Conservation (phyloP, 2,888 invertebrate species). For the Spisula solida region DNA sequence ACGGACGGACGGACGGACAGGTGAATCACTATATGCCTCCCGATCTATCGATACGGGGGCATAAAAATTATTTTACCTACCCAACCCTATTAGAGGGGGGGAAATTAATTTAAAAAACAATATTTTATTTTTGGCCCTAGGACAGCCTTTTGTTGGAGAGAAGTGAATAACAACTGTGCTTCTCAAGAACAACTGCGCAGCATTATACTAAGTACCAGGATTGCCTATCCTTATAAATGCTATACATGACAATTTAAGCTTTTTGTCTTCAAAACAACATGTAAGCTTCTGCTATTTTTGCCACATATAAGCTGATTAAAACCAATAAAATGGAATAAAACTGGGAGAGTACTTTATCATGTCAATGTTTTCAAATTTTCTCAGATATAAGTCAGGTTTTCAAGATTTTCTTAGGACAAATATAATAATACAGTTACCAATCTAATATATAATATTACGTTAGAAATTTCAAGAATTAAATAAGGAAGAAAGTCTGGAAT, state of each 20-base stretch:
- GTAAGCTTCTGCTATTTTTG: neutral
- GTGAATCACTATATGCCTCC: no score
- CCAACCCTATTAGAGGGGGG: no score
- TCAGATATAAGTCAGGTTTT: neutral
- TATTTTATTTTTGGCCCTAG: no score
- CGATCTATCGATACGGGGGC: no score
- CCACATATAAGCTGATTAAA: neutral
- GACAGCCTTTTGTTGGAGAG: no score
- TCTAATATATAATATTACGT: neutral
- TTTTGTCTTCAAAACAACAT: neutral
- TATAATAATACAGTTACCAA: neutral
- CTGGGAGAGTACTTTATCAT: neutral
- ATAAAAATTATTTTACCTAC: no score
- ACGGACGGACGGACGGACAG: no score
- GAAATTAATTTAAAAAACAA: no score
- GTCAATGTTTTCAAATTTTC: conserved; percentile 2
- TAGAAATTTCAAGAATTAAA: neutral
- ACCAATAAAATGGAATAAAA: neutral
- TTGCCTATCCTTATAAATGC: no score
- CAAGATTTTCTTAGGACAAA: neutral
- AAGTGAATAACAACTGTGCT: no score
- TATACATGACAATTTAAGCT: neutral
- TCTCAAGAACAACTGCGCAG: no score
- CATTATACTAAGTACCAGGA: no score
- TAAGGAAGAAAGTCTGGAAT: neutral